Evolutionary conservation across 2,888 invertebrate genomes (phyloP), one percentile per base, ranked within the genome.

Genomic region (Epiblema foenella): DNA sequence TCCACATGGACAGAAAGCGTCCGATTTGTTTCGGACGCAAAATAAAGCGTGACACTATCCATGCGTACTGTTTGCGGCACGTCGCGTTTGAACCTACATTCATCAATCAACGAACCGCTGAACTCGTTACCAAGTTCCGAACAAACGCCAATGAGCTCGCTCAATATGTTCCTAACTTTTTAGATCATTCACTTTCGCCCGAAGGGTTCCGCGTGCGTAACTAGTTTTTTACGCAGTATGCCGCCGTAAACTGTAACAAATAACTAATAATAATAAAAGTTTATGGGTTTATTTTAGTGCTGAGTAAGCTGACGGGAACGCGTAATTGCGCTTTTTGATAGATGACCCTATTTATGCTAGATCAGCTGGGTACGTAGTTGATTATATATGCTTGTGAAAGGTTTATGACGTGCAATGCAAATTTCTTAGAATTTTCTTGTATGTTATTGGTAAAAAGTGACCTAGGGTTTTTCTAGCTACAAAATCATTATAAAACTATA

Each of bases 151-250:
- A 87, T 88, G 89, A 85, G 86, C 77, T 76, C 79, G 79, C 78
- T 83, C 84, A 82, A 86, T 89, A 86, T 89, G 86, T 89, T 86
- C 84, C 86, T 81, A 80, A 91, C 85, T 92, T 92, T 90, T 88
- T 83, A 87, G 90, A 93, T 91, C 91, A 90, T 85, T 92, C 91
- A 92, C 90, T 90, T 85, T 84, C 89, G 86, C 87, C 79, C 81
- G 85, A 84, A 85, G 85, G 84, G 84, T 81, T 79, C 78, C 76
- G 75, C 74, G 77, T 74, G 70, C 74, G 79, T 80, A 80, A 79
- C 79, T 82, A 79, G 77, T 69, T 71, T 65, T 65, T 73, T 75
- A 81, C 84, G 82, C 66, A 56, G 66, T 70, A 37, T 56, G 37
- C 59, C 24, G 42, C 66, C 71, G 62, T 71, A 58, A 70, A 70